A percentile compares a stretch with the other conserved stretches of the same genome.
These are phyloP conservation scores for Anguilla rostrata DNA, from an alignment of 2,113 vertebrate genomes.

Conservation along the genomic window DNA sequence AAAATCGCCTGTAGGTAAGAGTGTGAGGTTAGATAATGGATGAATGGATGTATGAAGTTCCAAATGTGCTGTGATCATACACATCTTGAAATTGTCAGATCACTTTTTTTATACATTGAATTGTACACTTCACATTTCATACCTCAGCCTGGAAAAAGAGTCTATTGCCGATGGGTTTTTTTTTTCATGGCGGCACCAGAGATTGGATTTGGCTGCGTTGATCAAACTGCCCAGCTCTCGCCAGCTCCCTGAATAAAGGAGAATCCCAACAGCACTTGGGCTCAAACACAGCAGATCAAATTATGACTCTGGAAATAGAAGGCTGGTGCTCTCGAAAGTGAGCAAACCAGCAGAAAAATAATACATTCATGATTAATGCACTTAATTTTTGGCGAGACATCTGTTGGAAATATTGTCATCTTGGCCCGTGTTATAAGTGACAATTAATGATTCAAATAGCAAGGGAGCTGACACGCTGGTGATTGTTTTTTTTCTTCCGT, in stretches of 20 bases:
- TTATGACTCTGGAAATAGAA: conserved; percentile 46
- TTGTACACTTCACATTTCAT: no score
- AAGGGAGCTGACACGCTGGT: conserved; percentile 38
- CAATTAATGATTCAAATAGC: conserved; percentile 48
- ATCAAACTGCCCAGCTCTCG: conserved; percentile 14
- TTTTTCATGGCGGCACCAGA: background rate
- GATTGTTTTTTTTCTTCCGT: conserved; percentile 19
- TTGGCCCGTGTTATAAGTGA: conserved; percentile 53
- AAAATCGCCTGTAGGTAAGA: no score
- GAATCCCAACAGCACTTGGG: conserved; percentile 40
- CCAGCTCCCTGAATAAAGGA: conserved; percentile 32
- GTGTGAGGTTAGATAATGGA: no score
- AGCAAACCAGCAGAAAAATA: conserved; percentile 38
- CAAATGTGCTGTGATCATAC: no score
- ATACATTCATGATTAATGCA: conserved; percentile 20
- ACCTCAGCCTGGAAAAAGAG: no score
- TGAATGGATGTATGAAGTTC: no score
- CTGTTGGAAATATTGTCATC: conserved; percentile 51
- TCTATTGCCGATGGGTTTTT: background rate
- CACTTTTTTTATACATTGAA: no score
- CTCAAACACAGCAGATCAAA: conserved; percentile 42
- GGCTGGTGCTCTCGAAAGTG: conserved; percentile 26
- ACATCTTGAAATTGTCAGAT: no score
- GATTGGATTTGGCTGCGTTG: conserved; percentile 35
- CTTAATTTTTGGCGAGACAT: conserved; percentile 49